Evolutionary conservation across 2,888 invertebrate species (phyloP).

Genomic region (Apodemia zela): DNA sequence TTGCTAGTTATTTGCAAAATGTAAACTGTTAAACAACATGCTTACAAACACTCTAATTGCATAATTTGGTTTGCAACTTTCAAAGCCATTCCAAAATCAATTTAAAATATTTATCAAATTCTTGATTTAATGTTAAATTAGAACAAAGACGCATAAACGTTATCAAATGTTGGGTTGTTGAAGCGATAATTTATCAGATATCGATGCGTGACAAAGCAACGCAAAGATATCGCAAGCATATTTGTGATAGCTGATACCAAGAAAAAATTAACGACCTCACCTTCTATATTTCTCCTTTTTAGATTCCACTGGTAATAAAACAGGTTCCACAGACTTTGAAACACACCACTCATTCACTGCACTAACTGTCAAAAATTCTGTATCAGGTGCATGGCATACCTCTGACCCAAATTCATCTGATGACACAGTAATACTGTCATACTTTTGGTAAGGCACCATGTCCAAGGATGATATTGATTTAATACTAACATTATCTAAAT

Average conservation of each 20-base stretch:
- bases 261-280: constrained; percentile 60
- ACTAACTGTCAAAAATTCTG: constrained; percentile 73
- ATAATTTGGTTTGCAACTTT: neutral
- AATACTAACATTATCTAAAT: constrained; percentile 76
- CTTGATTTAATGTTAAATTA: constrained; percentile 24
- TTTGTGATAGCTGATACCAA: constrained; percentile 30
- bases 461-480: constrained; percentile 74
- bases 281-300: constrained; percentile 78
- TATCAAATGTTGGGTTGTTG: constrained; percentile 49
- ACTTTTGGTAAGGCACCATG: constrained; percentile 74
- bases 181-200: constrained; percentile 57
- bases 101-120: neutral
- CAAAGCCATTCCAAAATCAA: neutral
- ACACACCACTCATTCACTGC: constrained; percentile 78
- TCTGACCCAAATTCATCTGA: constrained; percentile 76
- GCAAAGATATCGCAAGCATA: constrained; percentile 62
- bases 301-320: constrained; percentile 66
- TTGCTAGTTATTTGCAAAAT: constrained; percentile 10
- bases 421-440: constrained; percentile 74
- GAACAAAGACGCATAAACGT: constrained; percentile 52
- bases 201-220: constrained; percentile 55
- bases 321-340: constrained; percentile 63
- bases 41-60: neutral
- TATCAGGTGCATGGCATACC: constrained; percentile 70
- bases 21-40: constrained; percentile 19